These are phyloP conservation scores for Diabrotica undecimpunctata DNA, from an alignment of 1,140 invertebrate species.

Conservation along the genomic window DNA sequence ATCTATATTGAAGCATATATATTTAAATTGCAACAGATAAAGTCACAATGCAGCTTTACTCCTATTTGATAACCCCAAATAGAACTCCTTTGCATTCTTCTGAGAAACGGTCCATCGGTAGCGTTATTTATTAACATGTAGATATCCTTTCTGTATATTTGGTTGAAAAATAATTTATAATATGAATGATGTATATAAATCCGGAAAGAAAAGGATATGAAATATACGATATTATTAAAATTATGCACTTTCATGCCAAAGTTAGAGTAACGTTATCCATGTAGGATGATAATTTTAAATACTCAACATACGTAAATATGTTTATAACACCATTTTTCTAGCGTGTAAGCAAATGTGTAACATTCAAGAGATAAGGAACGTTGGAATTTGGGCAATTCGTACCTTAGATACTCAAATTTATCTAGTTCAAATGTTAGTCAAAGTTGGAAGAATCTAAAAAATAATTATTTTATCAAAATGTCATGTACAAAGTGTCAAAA, in stretches of 20 bases:
- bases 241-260: constrained; percentile 49
- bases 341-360: constrained; percentile 21
- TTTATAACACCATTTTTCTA: constrained; percentile 7
- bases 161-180: constrained; percentile 37
- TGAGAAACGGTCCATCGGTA: constrained; percentile 19
- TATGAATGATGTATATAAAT: constrained; percentile 42
- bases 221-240: constrained; percentile 47
- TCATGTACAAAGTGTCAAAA: too few species aligned
- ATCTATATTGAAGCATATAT: too few species aligned
- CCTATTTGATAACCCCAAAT: too few species aligned
- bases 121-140: constrained; percentile 39
- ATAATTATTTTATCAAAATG: too few species aligned
- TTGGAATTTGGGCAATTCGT: too few species aligned
- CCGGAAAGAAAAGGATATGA: constrained; percentile 45
- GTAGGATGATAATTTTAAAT: constrained; percentile 36
- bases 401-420: too few species aligned
- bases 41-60: too few species aligned
- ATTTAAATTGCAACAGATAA: too few species aligned
- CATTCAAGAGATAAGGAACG: constrained; percentile 16
- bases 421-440: too few species aligned
- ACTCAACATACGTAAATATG: constrained; percentile 32
- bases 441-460: too few species aligned
- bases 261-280: constrained; percentile 46
- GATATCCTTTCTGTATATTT: constrained; percentile 46
- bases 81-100: background rate